Evolutionary conservation across 2,888 invertebrate species (phyloP).

Genomic region (Apotomis turbidana): DNA sequence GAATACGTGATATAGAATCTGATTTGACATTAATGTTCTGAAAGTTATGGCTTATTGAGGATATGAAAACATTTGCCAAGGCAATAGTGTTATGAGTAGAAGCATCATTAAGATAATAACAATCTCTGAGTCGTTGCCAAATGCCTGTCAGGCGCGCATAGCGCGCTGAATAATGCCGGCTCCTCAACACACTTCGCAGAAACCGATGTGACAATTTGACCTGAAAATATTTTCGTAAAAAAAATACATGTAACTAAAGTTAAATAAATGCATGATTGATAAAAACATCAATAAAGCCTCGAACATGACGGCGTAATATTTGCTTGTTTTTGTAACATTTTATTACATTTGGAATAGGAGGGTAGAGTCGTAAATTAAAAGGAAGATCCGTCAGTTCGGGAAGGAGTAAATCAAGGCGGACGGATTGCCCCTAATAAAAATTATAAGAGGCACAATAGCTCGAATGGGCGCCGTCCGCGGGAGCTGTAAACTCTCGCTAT

Average conservation of each 20-base stretch:
- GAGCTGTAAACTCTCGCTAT: conserved; percentile 81
- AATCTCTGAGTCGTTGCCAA: conserved; percentile 76
- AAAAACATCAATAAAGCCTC: conserved; percentile 45
- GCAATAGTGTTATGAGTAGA: conserved; percentile 76
- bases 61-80: conserved; percentile 70
- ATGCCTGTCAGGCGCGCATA: conserved; percentile 37
- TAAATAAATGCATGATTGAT: conserved; percentile 26
- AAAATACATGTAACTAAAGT: background rate
- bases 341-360: conserved; percentile 77
- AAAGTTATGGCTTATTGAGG: conserved; percentile 69
- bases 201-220: conserved; percentile 17
- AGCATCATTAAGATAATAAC: conserved; percentile 75
- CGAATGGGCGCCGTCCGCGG: conserved; percentile 79
- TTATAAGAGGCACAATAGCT: conserved; percentile 83
- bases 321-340: conserved; percentile 79
- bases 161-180: conserved; percentile 24
- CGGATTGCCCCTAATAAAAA: conserved; percentile 84
- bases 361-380: conserved; percentile 81
- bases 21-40: conserved; percentile 66
- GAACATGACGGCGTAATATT: conserved; percentile 68
- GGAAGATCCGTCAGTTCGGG: conserved; percentile 83
- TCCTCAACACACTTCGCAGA: conserved; percentile 22
- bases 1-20: conserved; percentile 56
- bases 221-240: conserved; percentile 3
- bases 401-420: conserved; percentile 83